Percentiles rank a stretch among this genome's conserved stretches.
These are phyloP conservation scores for Drosophila emarginata DNA, from an alignment of 2,888 invertebrate species.

Conservation along the genomic window DNA sequence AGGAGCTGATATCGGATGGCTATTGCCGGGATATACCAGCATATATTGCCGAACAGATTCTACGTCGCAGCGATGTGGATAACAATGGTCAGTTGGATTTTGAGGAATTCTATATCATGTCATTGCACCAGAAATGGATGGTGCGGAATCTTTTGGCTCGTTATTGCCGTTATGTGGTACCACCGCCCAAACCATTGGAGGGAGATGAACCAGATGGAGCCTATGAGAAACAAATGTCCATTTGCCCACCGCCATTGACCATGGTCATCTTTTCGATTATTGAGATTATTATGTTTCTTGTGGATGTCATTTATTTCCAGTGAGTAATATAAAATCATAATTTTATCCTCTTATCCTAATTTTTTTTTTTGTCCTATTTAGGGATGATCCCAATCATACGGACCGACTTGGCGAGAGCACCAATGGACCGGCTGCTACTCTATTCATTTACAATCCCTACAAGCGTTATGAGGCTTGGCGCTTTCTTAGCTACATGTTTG, in stretches of 20 bases:
- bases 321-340: constrained; percentile 54
- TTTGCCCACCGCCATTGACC: constrained; percentile 95
- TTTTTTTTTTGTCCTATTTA: constrained; percentile 27
- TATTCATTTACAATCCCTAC: constrained; percentile 94
- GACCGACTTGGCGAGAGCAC: constrained; percentile 81
- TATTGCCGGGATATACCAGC: constrained; percentile 86
- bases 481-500: constrained; percentile 97
- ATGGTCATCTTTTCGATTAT: constrained; percentile 94
- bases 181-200: constrained; percentile 79
- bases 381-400: constrained; percentile 81
- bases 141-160: constrained; percentile 77
- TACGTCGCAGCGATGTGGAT: constrained; percentile 86
- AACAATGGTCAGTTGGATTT: constrained; percentile 86
- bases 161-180: constrained; percentile 80
- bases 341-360: not conserved
- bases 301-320: constrained; percentile 82
- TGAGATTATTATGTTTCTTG: constrained; percentile 89
- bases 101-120: constrained; percentile 87
- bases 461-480: constrained; percentile 95
- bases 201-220: constrained; percentile 86
- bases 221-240: constrained; percentile 95
- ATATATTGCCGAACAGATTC: constrained; percentile 86
- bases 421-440: constrained; percentile 90
- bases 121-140: constrained; percentile 83
- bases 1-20: constrained; percentile 77